Evolutionary conservation across 2,888 invertebrate genomes (phyloP), one percentile per base, ranked within the genome.

Genomic region (Tenthredo mesomela): DNA sequence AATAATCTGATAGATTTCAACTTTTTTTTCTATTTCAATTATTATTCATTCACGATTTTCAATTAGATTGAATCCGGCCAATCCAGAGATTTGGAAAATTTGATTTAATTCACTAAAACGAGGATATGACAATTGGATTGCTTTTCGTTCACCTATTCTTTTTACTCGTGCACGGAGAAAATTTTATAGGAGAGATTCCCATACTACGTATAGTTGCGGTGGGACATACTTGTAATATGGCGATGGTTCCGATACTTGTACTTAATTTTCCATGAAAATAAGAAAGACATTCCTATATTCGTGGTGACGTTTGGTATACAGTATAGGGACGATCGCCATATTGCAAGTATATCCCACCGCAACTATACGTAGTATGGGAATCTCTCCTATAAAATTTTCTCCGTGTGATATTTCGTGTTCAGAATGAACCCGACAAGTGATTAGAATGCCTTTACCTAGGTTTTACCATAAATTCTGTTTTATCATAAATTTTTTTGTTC

Each of bases 371-470:
- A n/a, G n/a, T n/a, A n/a, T n/a, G n/a, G n/a, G n/a, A n/a, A n/a
- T n/a, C n/a, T n/a, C n/a, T n/a, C n/a, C n/a, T n/a, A n/a, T n/a
- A n/a, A n/a, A n/a, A n/a, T n/a, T n/a, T n/a, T n/a, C n/a, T n/a
- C n/a, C n/a, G n/a, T n/a, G n/a, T 1, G 67, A 67, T 33, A 18
- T 33, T 33, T 33, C 25, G 33, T 6, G 67, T 67, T 18, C 15
- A 4, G 29, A 67, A 67, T 67, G 33, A 33, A 67, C 29, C 33
- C 18, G 1, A 67, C 33, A 67, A 25, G 67, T 25, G 61, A 61
- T 67, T 18, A 67, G 67, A 67, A 67, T 67, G 67, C 33, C 33
- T 33, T 67, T 33, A n/a, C n/a, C n/a, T n/a, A 67, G 67, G 21
- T 9, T 67, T 67, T 33, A 18, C 12, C 12, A 33, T 33, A 12